Base-by-base conservation (phyloP, 2,797 vertebrate species). In the Austrolebias charrua region DNA sequence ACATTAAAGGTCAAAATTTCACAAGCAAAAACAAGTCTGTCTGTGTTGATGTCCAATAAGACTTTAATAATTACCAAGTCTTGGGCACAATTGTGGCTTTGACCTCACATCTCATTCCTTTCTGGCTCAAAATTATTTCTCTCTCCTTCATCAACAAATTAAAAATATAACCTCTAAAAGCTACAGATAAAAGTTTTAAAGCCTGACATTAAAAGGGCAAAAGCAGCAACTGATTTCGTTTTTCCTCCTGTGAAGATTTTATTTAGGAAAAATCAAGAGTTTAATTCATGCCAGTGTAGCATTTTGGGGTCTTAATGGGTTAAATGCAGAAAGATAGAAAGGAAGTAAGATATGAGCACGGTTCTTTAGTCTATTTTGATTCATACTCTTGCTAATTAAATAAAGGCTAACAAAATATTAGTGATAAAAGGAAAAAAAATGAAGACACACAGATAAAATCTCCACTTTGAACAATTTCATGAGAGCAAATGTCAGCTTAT, bases 371-470 rank as follows among this genome's bases (percentile, higher is more conserved):
- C 45, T 40, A 42, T 47, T 29, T 14, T 43, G 40, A 62, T 47
- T n/a, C 50, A 55, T 45, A 35, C 15, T 57, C 12, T 45, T 66
- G n/a, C 6, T 59, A 66, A 43, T 47, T 20, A 59, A 73, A 62
- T 43, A 1, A 60, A 16, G 0, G n/a, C 29, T 24, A 42, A 42
- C 16, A 72, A 40, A 46, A 59, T 46, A 52, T 33, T 40, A 63
- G 19, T 20, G 45, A 29, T 24, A 10, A 3, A 53, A 16, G 9
- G 13, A 54, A 45, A 38, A 31, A 38, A 31, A 28, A 42, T 12
- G 19, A 43, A 50, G 18, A 28, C 4, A n/a, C n/a, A n/a, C n/a
- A 33, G 45, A 69, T 48, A 44, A 53, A 64, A 29, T 51, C 33
- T 55, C 14, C 16, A 28, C 20, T 63, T 29, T 49, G 18, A 56